Evolutionary conservation across 2,113 vertebrate genomes (phyloP).

Genomic region (Crotalus viridis): DNA sequence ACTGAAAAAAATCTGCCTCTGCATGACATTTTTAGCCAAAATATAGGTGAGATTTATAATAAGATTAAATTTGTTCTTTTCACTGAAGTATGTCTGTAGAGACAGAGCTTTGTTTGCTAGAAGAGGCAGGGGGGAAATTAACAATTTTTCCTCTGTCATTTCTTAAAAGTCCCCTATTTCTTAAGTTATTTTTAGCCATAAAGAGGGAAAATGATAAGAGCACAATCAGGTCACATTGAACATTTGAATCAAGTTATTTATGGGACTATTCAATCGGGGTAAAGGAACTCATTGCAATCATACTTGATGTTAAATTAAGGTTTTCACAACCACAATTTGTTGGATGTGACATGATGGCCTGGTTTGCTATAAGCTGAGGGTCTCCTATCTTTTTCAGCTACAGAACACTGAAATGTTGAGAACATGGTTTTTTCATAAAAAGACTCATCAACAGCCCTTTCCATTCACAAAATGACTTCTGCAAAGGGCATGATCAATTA

Average conservation of each 20-base stretch:
- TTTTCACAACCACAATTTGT: neutral
- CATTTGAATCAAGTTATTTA: neutral
- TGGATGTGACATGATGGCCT: neutral
- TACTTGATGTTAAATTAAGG: neutral
- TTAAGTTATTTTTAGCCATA: neutral
- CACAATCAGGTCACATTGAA: neutral
- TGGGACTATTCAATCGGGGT: neutral
- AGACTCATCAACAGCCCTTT: neutral
- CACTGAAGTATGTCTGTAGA: neutral
- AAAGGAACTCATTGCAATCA: neutral
- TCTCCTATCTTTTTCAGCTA: neutral
- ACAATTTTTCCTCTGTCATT: neutral
- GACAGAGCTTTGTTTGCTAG: neutral
- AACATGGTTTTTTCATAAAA: neutral
- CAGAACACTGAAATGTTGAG: neutral
- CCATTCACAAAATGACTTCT: neutral
- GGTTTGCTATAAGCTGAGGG: too few relatives aligned
- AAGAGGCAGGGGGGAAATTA: neutral
- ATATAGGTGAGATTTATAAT: neutral
- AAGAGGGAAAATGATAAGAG: neutral
- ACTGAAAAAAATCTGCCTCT: neutral
- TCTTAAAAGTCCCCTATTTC: neutral
- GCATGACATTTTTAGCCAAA: neutral
- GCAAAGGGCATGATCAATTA: neutral
- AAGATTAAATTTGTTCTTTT: neutral